Percentiles rank a stretch among this genome's conserved stretches.
These are phyloP conservation scores for Coregonus suidteri DNA, from an alignment of 2,797 vertebrate species.

Conservation along the genomic window DNA sequence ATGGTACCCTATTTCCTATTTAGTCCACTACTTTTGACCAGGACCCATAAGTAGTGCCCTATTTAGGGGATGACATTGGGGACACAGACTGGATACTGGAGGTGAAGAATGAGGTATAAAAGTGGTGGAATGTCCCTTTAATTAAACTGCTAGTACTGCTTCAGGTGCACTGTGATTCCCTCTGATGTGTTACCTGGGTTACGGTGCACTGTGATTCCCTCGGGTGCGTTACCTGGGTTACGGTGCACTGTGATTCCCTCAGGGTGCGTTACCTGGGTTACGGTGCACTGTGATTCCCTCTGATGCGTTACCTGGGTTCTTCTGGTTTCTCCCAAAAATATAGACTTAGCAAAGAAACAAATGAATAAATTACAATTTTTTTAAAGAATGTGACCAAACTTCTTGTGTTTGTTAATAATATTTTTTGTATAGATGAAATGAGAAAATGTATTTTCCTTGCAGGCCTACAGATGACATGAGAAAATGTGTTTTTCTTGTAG, in stretches of 20 bases:
- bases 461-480: background rate
- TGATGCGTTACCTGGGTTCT: slow-evolving; percentile 51
- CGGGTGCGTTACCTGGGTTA: slow-evolving; percentile 11
- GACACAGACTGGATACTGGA: background rate
- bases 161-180: slow-evolving; percentile 31
- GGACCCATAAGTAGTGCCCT: too few species aligned
- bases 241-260: too few species aligned
- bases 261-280: too few species aligned
- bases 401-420: background rate
- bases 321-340: slow-evolving; percentile 44
- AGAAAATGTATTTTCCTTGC: background rate
- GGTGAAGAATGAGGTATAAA: background rate
- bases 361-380: slow-evolving; percentile 56
- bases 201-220: slow-evolving; percentile 34
- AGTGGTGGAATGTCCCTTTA: background rate
- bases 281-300: slow-evolving; percentile 44
- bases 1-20: too few species aligned
- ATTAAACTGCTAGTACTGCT: background rate
- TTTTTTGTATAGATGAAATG: background rate
- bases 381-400: slow-evolving; percentile 26
- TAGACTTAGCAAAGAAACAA: slow-evolving; percentile 14
- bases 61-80: background rate
- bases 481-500: background rate
- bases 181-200: slow-evolving; percentile 12
- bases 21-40: too few species aligned